Percentiles rank a stretch among this genome's conserved stretches.
Conservation (phyloP, 2,113 vertebrate species). For the Grammomys dolichurus region DNA sequence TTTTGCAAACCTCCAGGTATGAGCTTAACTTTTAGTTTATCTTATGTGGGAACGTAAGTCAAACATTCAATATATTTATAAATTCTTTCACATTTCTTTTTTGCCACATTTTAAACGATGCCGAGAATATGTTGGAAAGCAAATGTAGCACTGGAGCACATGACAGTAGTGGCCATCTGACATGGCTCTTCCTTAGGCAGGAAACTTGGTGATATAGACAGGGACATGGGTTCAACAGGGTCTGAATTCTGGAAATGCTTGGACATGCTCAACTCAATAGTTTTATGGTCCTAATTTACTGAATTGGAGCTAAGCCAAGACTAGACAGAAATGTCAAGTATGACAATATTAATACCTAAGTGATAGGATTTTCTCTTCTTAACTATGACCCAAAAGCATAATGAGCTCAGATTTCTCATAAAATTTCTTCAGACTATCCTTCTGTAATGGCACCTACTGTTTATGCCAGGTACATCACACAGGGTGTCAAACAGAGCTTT, state of each 20-base stretch:
- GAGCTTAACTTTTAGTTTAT: not conserved
- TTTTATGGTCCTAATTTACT: not conserved
- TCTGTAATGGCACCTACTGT: constrained; percentile 1
- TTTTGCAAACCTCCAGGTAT: not conserved
- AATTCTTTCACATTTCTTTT: constrained; percentile 28
- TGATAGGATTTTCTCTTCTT: not conserved
- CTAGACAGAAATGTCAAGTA: constrained; percentile 5
- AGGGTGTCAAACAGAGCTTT: constrained; percentile 48
- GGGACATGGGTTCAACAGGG: not conserved
- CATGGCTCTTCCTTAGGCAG: constrained; percentile 16
- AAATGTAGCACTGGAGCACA: not conserved
- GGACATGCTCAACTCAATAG: not conserved
- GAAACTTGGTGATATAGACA: constrained; percentile 51
- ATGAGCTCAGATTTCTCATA: constrained; percentile 22
- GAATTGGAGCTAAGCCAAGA: not conserved
- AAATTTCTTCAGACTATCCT: constrained; percentile 33
- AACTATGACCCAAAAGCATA: constrained; percentile 11
- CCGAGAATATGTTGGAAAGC: constrained; percentile 5
- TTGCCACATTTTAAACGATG: constrained; percentile 59
- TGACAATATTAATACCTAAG: constrained; percentile 10
- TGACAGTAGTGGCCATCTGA: not conserved
- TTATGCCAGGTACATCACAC: constrained; percentile 47
- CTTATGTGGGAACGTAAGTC: constrained; percentile 14
- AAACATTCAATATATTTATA: constrained; percentile 63
- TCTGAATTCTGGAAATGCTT: constrained; percentile 57